Conservation (phyloP, 1,140 invertebrate genomes). For the Stratiolaelaps scimitus region DNA sequence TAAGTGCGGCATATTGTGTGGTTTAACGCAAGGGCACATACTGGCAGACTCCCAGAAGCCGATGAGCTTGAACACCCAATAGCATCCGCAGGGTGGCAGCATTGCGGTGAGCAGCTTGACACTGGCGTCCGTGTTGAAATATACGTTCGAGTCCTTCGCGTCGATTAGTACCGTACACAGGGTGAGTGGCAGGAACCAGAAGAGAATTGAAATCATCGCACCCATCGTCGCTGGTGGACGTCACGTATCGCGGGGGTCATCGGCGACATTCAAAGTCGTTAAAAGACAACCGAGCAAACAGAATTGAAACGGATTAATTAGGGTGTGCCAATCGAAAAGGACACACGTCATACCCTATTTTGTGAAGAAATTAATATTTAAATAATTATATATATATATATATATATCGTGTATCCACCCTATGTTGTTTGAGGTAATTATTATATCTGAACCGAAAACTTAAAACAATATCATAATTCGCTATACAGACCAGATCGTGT, state of each 20-base stretch:
- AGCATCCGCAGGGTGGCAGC: conserved; percentile 16
- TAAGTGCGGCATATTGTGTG: too few species aligned
- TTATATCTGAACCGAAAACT: too few species aligned
- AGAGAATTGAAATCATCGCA: conserved; percentile 9
- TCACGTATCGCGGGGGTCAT: background rate
- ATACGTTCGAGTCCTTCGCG: background rate
- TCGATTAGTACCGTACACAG: conserved; percentile 1
- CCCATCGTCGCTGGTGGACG: conserved; percentile 11
- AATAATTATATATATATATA: too few species aligned
- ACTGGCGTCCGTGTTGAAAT: background rate
- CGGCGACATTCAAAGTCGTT: background rate
- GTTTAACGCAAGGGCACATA: too few species aligned
- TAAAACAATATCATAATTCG: too few species aligned
- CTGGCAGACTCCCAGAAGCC: conserved; percentile 13
- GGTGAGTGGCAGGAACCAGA: background rate
- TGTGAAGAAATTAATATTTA: too few species aligned
- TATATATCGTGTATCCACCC: too few species aligned
- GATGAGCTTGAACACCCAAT: conserved; percentile 15
- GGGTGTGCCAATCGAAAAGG: too few species aligned
- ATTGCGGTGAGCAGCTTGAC: background rate
- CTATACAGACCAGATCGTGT: too few species aligned
- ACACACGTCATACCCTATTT: too few species aligned
- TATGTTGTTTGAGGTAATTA: too few species aligned
- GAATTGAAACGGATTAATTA: too few species aligned
- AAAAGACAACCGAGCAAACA: background rate